phyloP scores from a whole-genome alignment of 2,888 invertebrate species.

The Tenodera sinensis region DNA sequence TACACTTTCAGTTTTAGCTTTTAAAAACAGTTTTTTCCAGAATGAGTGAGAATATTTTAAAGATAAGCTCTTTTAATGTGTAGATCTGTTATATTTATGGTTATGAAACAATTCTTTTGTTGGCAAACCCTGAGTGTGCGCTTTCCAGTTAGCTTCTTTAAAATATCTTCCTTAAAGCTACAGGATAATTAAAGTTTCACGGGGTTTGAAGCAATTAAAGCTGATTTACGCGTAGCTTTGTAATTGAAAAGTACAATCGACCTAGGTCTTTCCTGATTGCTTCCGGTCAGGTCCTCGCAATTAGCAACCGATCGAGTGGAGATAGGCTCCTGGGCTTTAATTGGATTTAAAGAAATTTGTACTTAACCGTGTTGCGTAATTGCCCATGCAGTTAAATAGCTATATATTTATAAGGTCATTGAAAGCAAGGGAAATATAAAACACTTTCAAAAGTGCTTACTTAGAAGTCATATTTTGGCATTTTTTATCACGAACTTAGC shows the following conservation, averaged over 20 bases:
- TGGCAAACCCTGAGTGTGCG: background rate
- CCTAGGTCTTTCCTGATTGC: background rate
- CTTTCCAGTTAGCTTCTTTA: background rate
- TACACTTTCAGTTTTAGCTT: too few relatives aligned
- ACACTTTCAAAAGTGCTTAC: too few relatives aligned
- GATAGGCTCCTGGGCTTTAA: background rate
- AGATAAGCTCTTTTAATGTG: too few relatives aligned
- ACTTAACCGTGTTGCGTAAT: background rate
- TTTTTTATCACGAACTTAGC: too few relatives aligned
- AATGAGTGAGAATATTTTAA: too few relatives aligned
- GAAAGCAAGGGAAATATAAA: too few relatives aligned
- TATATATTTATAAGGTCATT: too few relatives aligned
- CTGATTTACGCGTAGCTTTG: background rate
- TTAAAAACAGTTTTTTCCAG: too few relatives aligned
- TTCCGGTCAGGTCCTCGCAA: background rate
- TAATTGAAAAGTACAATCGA: background rate
- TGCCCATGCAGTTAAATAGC: background rate
- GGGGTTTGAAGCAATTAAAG: background rate
- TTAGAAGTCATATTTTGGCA: too few relatives aligned
- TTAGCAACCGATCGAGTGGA: background rate
- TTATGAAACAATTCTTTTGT: background rate
- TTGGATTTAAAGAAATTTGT: background rate
- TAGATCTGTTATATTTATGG: too few relatives aligned
- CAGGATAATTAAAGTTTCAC: background rate
- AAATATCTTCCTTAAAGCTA: background rate